Conservation (phyloP, 2,797 vertebrate genomes). For the Notolabrus celidotus region DNA sequence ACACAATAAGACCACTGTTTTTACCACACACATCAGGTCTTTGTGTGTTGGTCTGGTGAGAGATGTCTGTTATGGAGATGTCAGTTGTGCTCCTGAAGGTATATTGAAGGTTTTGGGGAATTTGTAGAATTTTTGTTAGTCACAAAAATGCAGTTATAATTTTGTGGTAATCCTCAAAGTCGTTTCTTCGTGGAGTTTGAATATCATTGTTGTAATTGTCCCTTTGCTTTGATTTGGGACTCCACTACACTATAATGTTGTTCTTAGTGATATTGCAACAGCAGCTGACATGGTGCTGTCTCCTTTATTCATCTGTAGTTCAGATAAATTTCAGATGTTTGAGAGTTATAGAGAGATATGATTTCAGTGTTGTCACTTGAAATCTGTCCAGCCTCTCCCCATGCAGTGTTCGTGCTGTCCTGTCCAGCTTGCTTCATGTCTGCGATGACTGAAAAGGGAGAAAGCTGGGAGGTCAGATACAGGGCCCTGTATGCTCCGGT, state of each 20-base stretch:
- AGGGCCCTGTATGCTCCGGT: slow-evolving; percentile 75
- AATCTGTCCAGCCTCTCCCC: slow-evolving; percentile 29
- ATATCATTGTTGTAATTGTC: no score
- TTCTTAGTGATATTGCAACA: not conserved
- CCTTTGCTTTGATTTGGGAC: not conserved
- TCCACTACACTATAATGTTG: not conserved
- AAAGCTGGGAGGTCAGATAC: slow-evolving; percentile 70
- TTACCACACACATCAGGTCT: not conserved
- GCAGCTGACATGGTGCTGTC: slow-evolving; percentile 3
- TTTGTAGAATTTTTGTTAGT: no score
- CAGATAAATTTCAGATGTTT: not conserved
- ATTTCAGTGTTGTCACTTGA: slow-evolving; percentile 31
- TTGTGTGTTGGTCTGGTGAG: slow-evolving; percentile 1
- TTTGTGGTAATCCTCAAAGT: no score
- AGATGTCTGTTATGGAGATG: no score
- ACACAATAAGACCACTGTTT: not conserved
- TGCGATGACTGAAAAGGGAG: slow-evolving; percentile 53
- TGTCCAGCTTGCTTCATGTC: slow-evolving; percentile 67
- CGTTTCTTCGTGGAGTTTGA: no score
- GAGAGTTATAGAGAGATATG: slow-evolving; percentile 1
- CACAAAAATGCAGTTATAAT: no score
- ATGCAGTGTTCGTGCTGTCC: slow-evolving; percentile 43
- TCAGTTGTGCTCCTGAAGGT: no score
- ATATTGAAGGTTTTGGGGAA: no score
- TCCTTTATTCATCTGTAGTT: slow-evolving; percentile 9